Percentiles rank a stretch among this genome's conserved stretches.
These are phyloP conservation scores for Brachionus sp. DNA, from an alignment of 1,140 invertebrate species.

Conservation along the genomic window DNA sequence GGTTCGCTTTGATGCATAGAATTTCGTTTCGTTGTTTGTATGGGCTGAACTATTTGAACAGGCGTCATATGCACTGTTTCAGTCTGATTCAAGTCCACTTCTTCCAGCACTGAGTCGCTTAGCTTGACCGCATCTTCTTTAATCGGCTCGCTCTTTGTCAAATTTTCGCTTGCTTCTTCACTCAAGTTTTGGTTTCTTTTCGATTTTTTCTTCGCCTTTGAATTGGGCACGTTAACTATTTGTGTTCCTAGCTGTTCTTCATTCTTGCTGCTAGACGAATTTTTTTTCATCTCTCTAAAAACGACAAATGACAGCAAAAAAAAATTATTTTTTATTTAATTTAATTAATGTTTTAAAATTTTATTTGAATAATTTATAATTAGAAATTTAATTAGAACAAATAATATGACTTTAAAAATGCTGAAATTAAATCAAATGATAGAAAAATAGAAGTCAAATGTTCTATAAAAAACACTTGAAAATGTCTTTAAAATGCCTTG, in stretches of 20 bases:
- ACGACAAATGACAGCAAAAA: background rate
- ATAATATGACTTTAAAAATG: background rate
- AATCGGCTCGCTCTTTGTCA: background rate
- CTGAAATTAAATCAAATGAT: background rate
- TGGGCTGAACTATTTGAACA: slow-evolving; percentile 20
- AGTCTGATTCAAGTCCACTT: slow-evolving; percentile 8
- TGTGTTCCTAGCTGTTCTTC: background rate
- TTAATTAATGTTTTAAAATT: background rate
- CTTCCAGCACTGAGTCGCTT: background rate
- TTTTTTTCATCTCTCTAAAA: slow-evolving; percentile 34
- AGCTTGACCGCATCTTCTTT: background rate
- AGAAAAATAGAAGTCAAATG: background rate
- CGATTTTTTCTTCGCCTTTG: background rate
- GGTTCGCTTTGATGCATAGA: background rate
- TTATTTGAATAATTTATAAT: background rate
- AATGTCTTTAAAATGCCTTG: background rate
- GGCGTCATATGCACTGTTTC: background rate
- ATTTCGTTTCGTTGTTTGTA: background rate
- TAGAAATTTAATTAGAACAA: background rate
- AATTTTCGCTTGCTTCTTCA: background rate
- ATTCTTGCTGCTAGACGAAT: background rate
- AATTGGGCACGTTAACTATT: background rate
- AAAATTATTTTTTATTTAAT: background rate
- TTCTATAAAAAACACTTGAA: background rate
- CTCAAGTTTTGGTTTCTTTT: background rate